Evolutionary conservation across 2,888 invertebrate species (phyloP).

Genomic region (Hydriomena furcata): DNA sequence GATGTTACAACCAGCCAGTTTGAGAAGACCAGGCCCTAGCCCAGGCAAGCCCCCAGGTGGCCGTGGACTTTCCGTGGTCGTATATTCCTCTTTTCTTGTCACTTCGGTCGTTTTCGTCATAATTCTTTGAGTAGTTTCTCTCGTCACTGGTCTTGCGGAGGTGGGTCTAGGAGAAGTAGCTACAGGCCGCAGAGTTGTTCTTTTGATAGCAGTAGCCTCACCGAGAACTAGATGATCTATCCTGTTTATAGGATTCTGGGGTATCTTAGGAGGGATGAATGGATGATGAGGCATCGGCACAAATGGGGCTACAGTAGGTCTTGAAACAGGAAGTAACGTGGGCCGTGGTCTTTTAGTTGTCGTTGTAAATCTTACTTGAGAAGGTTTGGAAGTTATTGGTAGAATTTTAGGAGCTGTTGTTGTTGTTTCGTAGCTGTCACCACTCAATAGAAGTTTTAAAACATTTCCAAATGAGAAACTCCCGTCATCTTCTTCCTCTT

Average conservation of each 20-base stretch:
- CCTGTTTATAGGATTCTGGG: slow-evolving; percentile 59
- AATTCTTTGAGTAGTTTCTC: slow-evolving; percentile 30
- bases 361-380: slow-evolving; percentile 30
- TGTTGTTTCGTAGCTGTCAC: slow-evolving; percentile 69
- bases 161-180: slow-evolving; percentile 39
- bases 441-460: slow-evolving; percentile 84
- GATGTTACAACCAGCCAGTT: slow-evolving; percentile 94
- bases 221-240: slow-evolving; percentile 75
- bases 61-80: slow-evolving; percentile 40
- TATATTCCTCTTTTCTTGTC: slow-evolving; percentile 43
- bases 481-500: slow-evolving; percentile 71
- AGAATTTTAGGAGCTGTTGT: slow-evolving; percentile 39
- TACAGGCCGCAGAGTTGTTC: slow-evolving; percentile 49
- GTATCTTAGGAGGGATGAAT: slow-evolving; percentile 52
- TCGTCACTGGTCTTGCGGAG: slow-evolving; percentile 34
- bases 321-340: slow-evolving; percentile 27
- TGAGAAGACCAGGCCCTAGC: slow-evolving; percentile 84
- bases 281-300: slow-evolving; percentile 56
- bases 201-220: slow-evolving; percentile 69
- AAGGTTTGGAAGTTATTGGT: slow-evolving; percentile 28
- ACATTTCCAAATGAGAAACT: slow-evolving; percentile 85
- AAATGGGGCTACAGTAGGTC: slow-evolving; percentile 49
- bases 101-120: slow-evolving; percentile 31
- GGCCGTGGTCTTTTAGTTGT: slow-evolving; percentile 37
- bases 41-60: slow-evolving; percentile 41